Percentiles rank a stretch among this genome's conserved stretches.
phyloP scores from a whole-genome alignment of 2,113 vertebrate genomes.

The Hoplias malabaricus region DNA sequence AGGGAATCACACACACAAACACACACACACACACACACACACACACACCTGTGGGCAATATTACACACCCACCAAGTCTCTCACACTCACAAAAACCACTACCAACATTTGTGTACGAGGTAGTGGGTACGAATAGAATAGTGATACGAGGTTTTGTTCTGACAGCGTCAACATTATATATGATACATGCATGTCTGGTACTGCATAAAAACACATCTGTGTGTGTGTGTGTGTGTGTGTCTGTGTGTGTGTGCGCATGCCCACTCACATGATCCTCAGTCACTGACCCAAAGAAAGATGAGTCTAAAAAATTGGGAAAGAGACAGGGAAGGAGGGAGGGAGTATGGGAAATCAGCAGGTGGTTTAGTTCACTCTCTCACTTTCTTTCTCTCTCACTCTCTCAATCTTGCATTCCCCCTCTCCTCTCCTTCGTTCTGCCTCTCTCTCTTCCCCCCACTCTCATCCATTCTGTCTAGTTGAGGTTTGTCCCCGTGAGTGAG shows the following conservation, averaged over 20 bases:
- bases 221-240: conserved; percentile 20
- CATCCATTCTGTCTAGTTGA: conserved; percentile 26
- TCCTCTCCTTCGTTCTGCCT: background rate
- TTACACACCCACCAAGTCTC: no score
- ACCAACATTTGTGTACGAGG: no score
- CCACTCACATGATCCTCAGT: conserved; percentile 12
- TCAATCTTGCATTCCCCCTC: conserved; percentile 4
- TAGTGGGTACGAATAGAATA: no score
- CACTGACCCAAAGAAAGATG: conserved; percentile 16
- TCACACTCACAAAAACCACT: no score
- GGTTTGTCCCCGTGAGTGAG: conserved; percentile 26
- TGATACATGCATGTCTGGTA: background rate
- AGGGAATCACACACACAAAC: no score
- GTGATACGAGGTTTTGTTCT: no score
- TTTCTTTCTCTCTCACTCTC: conserved; percentile 23
- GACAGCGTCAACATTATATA: background rate
- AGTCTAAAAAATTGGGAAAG: no score
- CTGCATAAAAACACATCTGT: background rate
- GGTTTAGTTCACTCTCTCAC: conserved; percentile 46
- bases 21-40: no score
- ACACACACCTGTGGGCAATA: no score
- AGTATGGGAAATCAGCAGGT: conserved; percentile 58
- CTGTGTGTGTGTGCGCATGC: conserved; percentile 26
- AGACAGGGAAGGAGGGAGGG: conserved; percentile 25
- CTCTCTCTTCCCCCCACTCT: background rate